phyloP scores from a whole-genome alignment of 2,888 invertebrate species.

The Scotopteryx bipunctaria region DNA sequence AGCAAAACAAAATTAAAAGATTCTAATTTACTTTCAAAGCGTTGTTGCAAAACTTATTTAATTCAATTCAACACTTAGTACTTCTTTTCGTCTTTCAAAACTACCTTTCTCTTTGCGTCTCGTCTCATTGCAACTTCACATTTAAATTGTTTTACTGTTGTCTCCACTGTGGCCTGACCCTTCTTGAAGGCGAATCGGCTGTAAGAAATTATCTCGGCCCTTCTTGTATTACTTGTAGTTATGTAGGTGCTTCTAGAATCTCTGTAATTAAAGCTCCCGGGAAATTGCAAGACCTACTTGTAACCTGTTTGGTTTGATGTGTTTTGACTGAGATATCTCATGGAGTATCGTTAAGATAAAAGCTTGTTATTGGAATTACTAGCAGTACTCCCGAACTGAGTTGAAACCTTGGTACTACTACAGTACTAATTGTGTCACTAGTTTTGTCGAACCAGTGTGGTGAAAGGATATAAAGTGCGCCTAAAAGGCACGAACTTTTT shows the following conservation, averaged over 20 bases:
- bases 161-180: conserved; percentile 37
- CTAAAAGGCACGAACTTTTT: too few species aligned
- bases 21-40: background rate
- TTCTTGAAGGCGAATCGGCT: conserved; percentile 63
- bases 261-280: conserved; percentile 66
- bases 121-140: conserved; percentile 25
- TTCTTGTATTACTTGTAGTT: conserved; percentile 45
- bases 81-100: background rate
- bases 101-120: conserved; percentile 5
- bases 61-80: background rate
- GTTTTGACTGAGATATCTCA: conserved; percentile 19
- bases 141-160: conserved; percentile 16
- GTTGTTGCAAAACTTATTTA: background rate
- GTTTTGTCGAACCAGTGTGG: too few species aligned
- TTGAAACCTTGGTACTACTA: too few species aligned
- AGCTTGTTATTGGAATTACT: too few species aligned
- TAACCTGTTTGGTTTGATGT: conserved; percentile 30
- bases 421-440: too few species aligned
- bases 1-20: background rate
- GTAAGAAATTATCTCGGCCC: conserved; percentile 70
- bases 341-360: too few species aligned
- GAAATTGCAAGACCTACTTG: conserved; percentile 36
- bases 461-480: too few species aligned
- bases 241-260: conserved; percentile 56
- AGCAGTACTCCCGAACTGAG: too few species aligned